Evolutionary conservation across 2,113 vertebrate genomes (phyloP).

Genomic region (Isurus oxyrinchus): DNA sequence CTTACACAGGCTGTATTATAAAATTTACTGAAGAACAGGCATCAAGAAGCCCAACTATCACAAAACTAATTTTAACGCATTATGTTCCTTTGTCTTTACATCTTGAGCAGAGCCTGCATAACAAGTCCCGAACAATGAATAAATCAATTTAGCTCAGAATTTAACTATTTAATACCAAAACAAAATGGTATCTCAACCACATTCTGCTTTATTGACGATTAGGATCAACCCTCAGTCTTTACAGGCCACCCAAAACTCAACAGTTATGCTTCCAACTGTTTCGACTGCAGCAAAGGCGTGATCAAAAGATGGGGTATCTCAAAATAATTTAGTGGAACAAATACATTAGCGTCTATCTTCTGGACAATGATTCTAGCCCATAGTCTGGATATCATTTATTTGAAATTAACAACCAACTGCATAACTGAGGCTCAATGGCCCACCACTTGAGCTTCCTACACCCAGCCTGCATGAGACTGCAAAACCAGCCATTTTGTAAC

Average conservation of each 20-base stretch:
- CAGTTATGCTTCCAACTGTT: not conserved
- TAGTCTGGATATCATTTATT: not conserved
- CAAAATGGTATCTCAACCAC: slow-evolving; percentile 2
- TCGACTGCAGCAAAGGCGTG: not conserved
- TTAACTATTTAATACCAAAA: slow-evolving; percentile 18
- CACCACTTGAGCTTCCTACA: slow-evolving; percentile 18
- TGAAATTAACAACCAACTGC: not conserved
- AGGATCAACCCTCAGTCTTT: not conserved
- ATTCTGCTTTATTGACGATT: not conserved
- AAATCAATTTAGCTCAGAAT: not conserved
- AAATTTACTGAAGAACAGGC: slow-evolving; percentile 21
- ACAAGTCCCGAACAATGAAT: not conserved
- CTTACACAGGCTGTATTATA: slow-evolving; percentile 11
- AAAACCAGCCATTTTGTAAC: slow-evolving; percentile 31
- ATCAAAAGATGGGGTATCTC: not conserved
- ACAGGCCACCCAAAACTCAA: not conserved
- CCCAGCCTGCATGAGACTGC: slow-evolving; percentile 34
- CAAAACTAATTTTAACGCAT: not conserved
- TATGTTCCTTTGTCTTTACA: not conserved
- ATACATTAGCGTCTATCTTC: slow-evolving; percentile 4
- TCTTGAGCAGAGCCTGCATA: not conserved
- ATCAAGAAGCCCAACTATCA: not conserved
- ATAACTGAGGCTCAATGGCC: slow-evolving; percentile 6
- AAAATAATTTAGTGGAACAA: slow-evolving; percentile 28
- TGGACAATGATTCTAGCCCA: slow-evolving; percentile 5